phyloP scores from a whole-genome alignment of 2,113 vertebrate species.

The Nettapus auritus region DNA sequence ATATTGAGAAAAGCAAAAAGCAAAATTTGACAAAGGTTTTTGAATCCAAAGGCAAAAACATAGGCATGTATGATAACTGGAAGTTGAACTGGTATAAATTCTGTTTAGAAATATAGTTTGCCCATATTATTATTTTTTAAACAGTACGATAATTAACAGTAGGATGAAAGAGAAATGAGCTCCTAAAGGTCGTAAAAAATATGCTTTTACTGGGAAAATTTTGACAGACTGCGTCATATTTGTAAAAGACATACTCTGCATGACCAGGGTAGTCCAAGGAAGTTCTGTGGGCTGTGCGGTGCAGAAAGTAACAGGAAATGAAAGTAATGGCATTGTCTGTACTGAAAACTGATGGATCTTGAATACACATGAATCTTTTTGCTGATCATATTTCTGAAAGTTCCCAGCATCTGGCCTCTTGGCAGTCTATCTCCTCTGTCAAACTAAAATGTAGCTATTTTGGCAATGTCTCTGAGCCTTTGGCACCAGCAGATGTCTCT shows the following conservation, averaged over 20 bases:
- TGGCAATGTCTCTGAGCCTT: background rate
- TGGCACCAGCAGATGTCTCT: background rate
- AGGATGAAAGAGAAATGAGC: background rate
- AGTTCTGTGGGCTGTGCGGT: background rate
- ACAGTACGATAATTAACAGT: background rate
- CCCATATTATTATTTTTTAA: background rate
- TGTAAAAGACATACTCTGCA: background rate
- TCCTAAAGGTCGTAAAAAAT: background rate
- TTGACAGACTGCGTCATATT: background rate
- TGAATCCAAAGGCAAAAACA: background rate
- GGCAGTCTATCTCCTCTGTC: background rate
- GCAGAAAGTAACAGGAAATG: background rate
- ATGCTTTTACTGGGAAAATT: background rate
- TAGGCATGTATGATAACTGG: background rate
- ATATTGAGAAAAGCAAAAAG: too few species aligned
- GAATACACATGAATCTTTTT: background rate
- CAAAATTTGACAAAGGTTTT: background rate
- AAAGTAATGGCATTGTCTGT: background rate
- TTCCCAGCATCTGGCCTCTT: background rate
- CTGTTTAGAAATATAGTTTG: background rate
- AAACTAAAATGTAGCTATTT: background rate
- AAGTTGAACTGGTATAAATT: background rate
- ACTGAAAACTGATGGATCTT: background rate
- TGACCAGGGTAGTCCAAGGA: background rate
- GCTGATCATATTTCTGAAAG: background rate